These are phyloP conservation scores for Unio pictorum DNA, from an alignment of 2,888 invertebrate genomes.

Conservation along the genomic window DNA sequence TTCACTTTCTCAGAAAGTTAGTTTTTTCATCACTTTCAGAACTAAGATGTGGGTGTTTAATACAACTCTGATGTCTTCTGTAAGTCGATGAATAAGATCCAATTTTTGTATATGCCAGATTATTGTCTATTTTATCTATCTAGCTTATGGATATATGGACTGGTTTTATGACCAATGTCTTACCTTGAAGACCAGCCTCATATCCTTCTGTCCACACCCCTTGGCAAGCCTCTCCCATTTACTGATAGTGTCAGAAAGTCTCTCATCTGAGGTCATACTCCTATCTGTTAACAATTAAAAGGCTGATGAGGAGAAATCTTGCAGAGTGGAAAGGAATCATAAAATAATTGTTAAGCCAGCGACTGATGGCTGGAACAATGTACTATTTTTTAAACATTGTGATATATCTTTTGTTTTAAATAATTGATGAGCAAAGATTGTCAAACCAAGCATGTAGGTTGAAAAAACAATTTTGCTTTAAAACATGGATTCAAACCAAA, in stretches of 20 bases:
- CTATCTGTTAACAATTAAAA: slow-evolving; percentile 76
- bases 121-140: no score
- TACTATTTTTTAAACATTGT: no score
- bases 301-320: neutral
- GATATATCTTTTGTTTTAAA: no score
- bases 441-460: no score
- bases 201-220: slow-evolving; percentile 51
- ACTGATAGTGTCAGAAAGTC: slow-evolving; percentile 94
- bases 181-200: slow-evolving; percentile 62
- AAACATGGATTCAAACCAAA: no score
- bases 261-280: slow-evolving; percentile 85
- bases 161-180: neutral
- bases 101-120: no score
- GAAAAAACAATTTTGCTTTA: no score
- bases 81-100: neutral
- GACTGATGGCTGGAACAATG: no score
- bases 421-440: no score
- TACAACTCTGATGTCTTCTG: neutral
- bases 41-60: neutral
- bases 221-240: slow-evolving; percentile 85
- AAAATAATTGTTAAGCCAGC: neutral
- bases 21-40: neutral
- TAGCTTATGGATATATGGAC: no score
- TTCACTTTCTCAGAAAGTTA: neutral
- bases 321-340: neutral